A percentile compares a stretch with the other conserved stretches of the same genome.
Evolutionary conservation across 2,113 vertebrate species (phyloP).

Genomic region (Vombatus ursinus): DNA sequence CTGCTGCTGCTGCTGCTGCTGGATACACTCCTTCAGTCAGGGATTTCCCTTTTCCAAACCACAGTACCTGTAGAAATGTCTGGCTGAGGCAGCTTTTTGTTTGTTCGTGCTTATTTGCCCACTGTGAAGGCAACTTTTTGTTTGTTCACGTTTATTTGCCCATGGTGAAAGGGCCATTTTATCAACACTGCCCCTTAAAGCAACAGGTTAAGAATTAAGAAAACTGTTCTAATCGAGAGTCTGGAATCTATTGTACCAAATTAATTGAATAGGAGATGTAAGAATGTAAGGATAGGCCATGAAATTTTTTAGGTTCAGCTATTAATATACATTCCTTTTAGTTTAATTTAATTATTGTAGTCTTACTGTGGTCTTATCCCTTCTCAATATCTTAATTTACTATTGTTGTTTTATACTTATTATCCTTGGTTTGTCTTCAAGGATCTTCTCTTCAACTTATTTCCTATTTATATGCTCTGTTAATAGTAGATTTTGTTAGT

Average conservation of each 20-base stretch:
- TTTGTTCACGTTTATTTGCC: neutral
- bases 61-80: neutral
- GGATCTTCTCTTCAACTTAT: conserved; percentile 12
- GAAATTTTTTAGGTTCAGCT: neutral
- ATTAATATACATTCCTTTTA: neutral
- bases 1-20: neutral
- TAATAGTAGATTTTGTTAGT: neutral
- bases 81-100: neutral
- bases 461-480: neutral
- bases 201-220: conserved; percentile 18
- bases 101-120: neutral
- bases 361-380: neutral
- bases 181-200: conserved; percentile 16
- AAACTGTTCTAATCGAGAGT: neutral
- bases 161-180: neutral
- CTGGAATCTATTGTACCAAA: conserved; percentile 10
- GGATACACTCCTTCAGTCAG: conserved; percentile 14
- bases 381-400: conserved; percentile 17
- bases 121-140: too few relatives aligned
- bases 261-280: neutral
- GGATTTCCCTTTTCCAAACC: neutral
- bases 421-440: neutral
- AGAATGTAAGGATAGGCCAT: neutral
- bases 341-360: conserved; percentile 35
- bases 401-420: conserved; percentile 29